Conservation (phyloP, 2,113 vertebrate genomes). For the Heptranchias perlo region DNA sequence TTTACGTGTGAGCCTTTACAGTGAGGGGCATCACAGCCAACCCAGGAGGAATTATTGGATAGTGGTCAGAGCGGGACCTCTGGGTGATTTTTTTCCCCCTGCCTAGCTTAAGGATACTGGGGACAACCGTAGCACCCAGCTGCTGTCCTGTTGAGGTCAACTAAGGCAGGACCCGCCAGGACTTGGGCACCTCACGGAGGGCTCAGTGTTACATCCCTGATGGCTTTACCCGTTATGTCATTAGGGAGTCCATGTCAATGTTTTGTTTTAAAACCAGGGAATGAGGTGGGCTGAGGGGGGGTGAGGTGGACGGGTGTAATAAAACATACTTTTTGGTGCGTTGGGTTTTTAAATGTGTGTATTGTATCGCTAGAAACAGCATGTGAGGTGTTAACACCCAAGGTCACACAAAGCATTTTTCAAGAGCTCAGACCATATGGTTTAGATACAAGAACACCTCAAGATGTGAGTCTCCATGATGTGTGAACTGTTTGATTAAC, state of each 20-base stretch:
- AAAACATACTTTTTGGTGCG: no score
- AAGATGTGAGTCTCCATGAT: neutral
- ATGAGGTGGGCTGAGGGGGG: no score
- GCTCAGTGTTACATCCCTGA: no score
- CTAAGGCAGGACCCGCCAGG: neutral
- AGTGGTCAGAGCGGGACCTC: neutral
- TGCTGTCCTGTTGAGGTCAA: neutral
- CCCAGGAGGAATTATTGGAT: neutral
- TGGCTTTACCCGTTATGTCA: no score
- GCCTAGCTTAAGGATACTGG: neutral
- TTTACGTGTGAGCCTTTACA: neutral
- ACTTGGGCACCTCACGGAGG: neutral
- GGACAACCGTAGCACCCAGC: neutral
- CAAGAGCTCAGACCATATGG: neutral
- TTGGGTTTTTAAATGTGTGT: no score
- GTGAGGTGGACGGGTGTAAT: no score
- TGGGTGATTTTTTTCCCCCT: neutral
- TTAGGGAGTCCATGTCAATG: no score
- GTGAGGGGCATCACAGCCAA: neutral
- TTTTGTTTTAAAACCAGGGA: no score
- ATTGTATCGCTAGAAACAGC: no score
- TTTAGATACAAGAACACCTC: neutral
- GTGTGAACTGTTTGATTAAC: no score
- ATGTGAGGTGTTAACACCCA: no score
- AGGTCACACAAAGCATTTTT: neutral